These are phyloP conservation scores for Lucifuga dentata DNA, from an alignment of 2,113 vertebrate species.

Conservation along the genomic window DNA sequence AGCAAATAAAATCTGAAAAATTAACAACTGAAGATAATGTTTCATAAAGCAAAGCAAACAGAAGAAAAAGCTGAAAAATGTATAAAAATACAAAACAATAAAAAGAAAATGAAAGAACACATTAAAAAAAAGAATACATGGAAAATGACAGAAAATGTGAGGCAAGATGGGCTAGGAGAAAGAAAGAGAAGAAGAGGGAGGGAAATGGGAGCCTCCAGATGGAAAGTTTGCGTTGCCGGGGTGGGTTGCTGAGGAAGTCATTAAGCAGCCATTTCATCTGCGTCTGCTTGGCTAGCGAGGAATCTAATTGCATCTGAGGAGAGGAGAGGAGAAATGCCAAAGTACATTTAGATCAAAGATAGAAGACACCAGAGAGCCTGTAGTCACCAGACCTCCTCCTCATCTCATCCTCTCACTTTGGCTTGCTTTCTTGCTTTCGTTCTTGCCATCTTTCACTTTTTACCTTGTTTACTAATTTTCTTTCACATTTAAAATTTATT, in stretches of 20 bases:
- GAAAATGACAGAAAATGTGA: conserved; percentile 32
- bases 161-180: not conserved
- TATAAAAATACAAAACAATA: too few species aligned
- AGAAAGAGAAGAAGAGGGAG: not conserved
- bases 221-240: conserved; percentile 77
- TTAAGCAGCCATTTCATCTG: conserved; percentile 85
- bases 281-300: conserved; percentile 81
- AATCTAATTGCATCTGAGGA: conserved; percentile 82
- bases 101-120: conserved; percentile 24
- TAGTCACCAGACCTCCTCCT: conserved; percentile 55
- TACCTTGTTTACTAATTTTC: conserved; percentile 39
- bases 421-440: conserved; percentile 43
- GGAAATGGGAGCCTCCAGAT: conserved; percentile 77
- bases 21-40: not conserved
- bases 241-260: conserved; percentile 82
- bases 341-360: conserved; percentile 84
- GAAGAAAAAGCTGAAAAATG: conserved; percentile 27
- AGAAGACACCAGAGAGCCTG: conserved; percentile 76
- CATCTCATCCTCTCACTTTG: conserved; percentile 53
- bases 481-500: conserved; percentile 1
- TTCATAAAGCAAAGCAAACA: too few species aligned
- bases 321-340: conserved; percentile 81
- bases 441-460: conserved; percentile 4
- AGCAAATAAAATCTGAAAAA: conserved; percentile 1
- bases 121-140: conserved; percentile 42